Evolutionary conservation across 1,140 invertebrate species (phyloP), one percentile per base, ranked within the genome.

Genomic region (Drosophila chauvacae): DNA sequence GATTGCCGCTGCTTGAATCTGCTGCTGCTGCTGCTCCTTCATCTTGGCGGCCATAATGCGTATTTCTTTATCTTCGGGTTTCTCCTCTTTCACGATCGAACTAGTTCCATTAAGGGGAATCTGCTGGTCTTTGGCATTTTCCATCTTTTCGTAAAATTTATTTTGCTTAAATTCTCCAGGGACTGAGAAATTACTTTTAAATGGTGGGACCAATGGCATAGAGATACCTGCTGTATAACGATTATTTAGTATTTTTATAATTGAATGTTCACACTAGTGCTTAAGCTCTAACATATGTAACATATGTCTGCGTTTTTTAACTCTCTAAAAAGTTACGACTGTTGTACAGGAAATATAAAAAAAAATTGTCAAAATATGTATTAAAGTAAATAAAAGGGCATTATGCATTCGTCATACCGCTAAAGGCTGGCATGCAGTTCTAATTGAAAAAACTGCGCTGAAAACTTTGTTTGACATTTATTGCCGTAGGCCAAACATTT

Each of bases 401-500:
- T 55, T 14, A 7, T 1, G 7, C 18, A 37, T 51, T 69, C 28
- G 18, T 1, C 28, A 14, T 10, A 26, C 11, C 4, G 1, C 18
- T 2, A 2, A 23, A 30, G 26, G n/a, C 16, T 14, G 11, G 3
- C 26, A 35, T 39, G 39, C 79, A 71, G 72, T 73, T 90, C 75
- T 90, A 90, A 88, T 90, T 88, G 78, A 71, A 83, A 44, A 86
- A 78, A 90, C 30, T 73, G 55, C 51, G 68, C 55, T 45, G 42
- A 73, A 90, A 90, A 74, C 70, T 90, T 85, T 78, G 61, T 81
- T 81, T 79, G 71, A 85, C 85, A 85, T 90, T 90, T 85, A 76
- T 90, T 90, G 85, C 85, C 81, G 71, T 81, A 73, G 81, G 85
- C 86, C 68, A 77, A 76, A 68, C 78, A 74, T 76, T 90, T 80